These are phyloP conservation scores for Montipora capricornis DNA, from an alignment of 64 coral and sea anemone species.

Conservation along the genomic window DNA sequence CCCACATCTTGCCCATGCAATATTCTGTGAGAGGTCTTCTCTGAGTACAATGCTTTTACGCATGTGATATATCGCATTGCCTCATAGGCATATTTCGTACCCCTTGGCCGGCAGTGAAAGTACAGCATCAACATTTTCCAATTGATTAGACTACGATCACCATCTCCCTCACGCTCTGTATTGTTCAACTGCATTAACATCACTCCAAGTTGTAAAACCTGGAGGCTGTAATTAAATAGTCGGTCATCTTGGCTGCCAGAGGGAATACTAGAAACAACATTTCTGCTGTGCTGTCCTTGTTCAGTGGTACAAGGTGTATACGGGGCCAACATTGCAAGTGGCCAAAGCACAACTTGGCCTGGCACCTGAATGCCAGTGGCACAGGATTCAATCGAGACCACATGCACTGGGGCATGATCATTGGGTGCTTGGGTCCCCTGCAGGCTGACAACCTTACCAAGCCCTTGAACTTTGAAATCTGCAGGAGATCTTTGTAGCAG, in stretches of 20 bases:
- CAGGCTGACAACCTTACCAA: conserved; percentile 38
- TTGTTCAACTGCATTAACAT: conserved; percentile 39
- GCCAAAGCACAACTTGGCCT: conserved; percentile 55
- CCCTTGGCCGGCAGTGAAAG: neutral
- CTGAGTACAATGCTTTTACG: conserved; percentile 7
- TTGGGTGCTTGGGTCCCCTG: conserved; percentile 24
- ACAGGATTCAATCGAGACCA: conserved; percentile 32
- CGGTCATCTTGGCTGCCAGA: conserved; percentile 32
- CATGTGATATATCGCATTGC: conserved; percentile 32
- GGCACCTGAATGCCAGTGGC: conserved; percentile 2
- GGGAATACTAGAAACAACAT: conserved; percentile 16
- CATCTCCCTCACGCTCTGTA: conserved; percentile 22
- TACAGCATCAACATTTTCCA: conserved; percentile 59
- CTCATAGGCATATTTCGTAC: conserved; percentile 59
- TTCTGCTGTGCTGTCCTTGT: conserved; percentile 1
- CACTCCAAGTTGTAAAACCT: conserved; percentile 3
- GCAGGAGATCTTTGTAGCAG: conserved; percentile 21
- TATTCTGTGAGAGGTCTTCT: conserved; percentile 21
- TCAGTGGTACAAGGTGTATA: neutral
- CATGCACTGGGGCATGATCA: conserved; percentile 21
- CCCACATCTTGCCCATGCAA: conserved; percentile 63
- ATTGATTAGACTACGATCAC: conserved; percentile 10
- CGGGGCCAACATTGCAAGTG: neutral
- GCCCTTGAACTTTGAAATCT: conserved; percentile 44
- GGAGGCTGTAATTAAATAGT: conserved; percentile 25